Base-by-base conservation (phyloP, 2,113 vertebrate genomes). In the Apodemus speciosus region DNA sequence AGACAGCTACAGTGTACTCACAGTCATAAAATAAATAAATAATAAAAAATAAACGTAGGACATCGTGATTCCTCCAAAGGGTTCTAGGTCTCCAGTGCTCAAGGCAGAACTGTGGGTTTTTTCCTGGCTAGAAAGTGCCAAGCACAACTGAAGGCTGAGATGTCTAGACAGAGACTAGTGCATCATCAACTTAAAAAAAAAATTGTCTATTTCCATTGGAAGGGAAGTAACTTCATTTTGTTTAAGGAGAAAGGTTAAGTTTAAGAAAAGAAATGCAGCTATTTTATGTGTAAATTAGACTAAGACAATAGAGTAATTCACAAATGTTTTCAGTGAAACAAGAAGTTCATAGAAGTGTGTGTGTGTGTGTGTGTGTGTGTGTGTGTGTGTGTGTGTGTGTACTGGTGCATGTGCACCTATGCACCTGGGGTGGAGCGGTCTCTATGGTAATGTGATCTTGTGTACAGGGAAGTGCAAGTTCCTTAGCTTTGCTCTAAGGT, bases 211-310 rank as follows among this genome's bases (percentile, higher is more conserved):
- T 62, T 84, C 84, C 38, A 43, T 3, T 3, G 62, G 30, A 87
- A 66, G 56, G 72, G 32, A 73, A 53, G 30, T 38, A 23, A 73
- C 51, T 73, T 88, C 40, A 43, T 66, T 86, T 53, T 72, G 56
- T 88, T 91, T 94, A 80, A 80, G 35, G 77, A 40, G 53, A 58
- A 38, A 58, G 25, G 53, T 38, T 46, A 88, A 60, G 38, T 91
- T 91, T 91, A 69, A 88, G 32, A 77, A 62, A 38, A 35, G 51
- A 83, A 88, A 69, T 66, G 66, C 7, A 49, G 4, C 32, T 73
- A 64, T 43, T 81, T 66, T 75, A 49, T 4, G 0, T 75, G 0
- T 68, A 23, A 80, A 38, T 80, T 75, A 76, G 14, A 62, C 38
- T 23, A 40, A 69, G 66, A n/a, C 32, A 38, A 56, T 73, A 91